Conservation (phyloP, 2,797 vertebrate genomes). For the Myoxocephalus aenaeus region DNA sequence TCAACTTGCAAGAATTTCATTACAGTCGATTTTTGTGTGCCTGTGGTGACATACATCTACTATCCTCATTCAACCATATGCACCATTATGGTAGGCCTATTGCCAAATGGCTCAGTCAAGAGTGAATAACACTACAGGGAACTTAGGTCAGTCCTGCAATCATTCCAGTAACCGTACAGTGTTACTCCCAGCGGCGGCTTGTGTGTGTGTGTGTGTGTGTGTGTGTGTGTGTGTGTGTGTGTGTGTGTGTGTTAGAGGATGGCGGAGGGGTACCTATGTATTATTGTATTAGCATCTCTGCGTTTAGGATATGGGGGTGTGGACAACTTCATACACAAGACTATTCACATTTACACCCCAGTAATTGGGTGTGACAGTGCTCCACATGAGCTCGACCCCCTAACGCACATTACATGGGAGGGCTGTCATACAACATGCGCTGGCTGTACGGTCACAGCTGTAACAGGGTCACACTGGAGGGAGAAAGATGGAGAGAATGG, state of each 20-base stretch:
- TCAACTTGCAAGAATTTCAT: neutral
- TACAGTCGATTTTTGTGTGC: conserved; percentile 17
- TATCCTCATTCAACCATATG: conserved; percentile 41
- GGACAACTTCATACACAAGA: conserved; percentile 11
- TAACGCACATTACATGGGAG: conserved; percentile 23
- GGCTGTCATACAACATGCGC: conserved; percentile 29
- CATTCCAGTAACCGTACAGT: conserved; percentile 33
- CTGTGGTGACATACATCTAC: conserved; percentile 29
- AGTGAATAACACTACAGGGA: conserved; percentile 37
- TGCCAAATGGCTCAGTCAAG: conserved; percentile 45
- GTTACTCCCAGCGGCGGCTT: conserved; percentile 16
- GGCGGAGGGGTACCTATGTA: conserved; percentile 6
- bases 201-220: conserved; percentile 5
- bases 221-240: conserved; percentile 4
- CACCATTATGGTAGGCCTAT: conserved; percentile 29
- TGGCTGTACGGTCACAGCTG: neutral
- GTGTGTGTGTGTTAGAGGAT: neutral
- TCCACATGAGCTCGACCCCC: conserved; percentile 27
- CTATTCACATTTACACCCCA: conserved; percentile 45
- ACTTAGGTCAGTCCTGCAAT: conserved; percentile 28
- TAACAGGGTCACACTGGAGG: conserved; percentile 37
- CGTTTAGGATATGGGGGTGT: conserved; percentile 28
- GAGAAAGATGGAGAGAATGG: neutral
- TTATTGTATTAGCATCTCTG: conserved; percentile 28
- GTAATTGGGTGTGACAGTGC: conserved; percentile 57